These are phyloP conservation scores for Ciconia nigra DNA, from an alignment of 2,797 vertebrate species.

Conservation along the genomic window DNA sequence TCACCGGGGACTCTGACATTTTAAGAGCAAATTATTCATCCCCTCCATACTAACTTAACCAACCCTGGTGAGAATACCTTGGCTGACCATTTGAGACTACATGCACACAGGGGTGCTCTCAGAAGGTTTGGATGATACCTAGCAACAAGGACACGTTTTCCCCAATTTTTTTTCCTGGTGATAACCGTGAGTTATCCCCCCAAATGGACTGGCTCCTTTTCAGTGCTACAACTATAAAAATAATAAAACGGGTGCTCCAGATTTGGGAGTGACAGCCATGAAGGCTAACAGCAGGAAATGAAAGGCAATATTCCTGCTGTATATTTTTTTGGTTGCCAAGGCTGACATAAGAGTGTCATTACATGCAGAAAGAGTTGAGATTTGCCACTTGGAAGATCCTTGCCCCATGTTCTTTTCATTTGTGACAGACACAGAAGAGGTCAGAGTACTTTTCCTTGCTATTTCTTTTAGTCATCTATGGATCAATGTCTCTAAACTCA, in stretches of 20 bases:
- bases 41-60: neutral
- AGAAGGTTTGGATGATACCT: neutral
- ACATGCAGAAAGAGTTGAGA: neutral
- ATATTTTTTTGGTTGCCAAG: slow-evolving; percentile 29
- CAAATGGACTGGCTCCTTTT: neutral
- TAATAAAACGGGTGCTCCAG: slow-evolving; percentile 30
- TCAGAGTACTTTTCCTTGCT: neutral
- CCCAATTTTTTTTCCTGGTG: neutral
- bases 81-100: neutral
- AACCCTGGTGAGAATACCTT: neutral
- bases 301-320: slow-evolving; percentile 15
- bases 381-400: neutral
- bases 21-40: neutral
- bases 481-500: neutral
- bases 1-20: neutral
- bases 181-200: neutral
- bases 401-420: neutral
- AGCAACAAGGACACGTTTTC: neutral
- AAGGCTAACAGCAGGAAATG: slow-evolving; percentile 38
- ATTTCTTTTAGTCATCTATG: neutral
- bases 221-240: neutral
- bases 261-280: slow-evolving; percentile 14
- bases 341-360: neutral
- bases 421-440: neutral
- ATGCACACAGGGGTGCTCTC: neutral